Conservation (phyloP, 2,888 invertebrate genomes). For the Dorcus parallelipipedus region DNA sequence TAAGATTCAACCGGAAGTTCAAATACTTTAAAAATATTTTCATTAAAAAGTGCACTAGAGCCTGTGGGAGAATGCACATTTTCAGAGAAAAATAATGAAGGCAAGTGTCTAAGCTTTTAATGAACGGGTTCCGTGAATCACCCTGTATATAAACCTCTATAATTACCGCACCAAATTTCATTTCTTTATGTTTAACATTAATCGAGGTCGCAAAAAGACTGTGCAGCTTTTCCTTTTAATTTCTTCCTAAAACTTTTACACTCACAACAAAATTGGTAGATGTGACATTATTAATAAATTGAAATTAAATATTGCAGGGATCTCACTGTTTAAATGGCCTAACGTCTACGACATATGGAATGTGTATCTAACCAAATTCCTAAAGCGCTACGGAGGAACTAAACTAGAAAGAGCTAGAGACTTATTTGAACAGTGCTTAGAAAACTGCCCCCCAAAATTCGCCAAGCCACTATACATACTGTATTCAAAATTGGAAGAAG, state of each 20-base stretch:
- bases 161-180: too few species aligned
- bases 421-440: slow-evolving; percentile 97
- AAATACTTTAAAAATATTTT: too few species aligned
- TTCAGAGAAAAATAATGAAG: too few species aligned
- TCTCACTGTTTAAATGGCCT: slow-evolving; percentile 97
- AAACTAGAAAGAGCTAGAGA: slow-evolving; percentile 96
- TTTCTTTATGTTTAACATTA: too few species aligned
- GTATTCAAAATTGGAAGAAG: slow-evolving; percentile 98
- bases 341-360: slow-evolving; percentile 99
- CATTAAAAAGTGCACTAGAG: too few species aligned
- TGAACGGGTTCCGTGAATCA: too few species aligned
- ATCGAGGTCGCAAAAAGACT: too few species aligned
- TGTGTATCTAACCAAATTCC: slow-evolving; percentile 95
- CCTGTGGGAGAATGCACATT: too few species aligned
- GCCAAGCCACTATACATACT: slow-evolving; percentile 91
- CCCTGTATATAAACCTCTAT: too few species aligned
- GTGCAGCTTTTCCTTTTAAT: too few species aligned
- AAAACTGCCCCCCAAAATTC: slow-evolving; percentile 93
- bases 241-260: not conserved
- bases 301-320: slow-evolving; percentile 40
- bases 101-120: too few species aligned
- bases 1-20: too few species aligned
- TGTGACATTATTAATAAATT: not conserved
- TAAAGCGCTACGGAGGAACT: slow-evolving; percentile 89
- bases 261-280: not conserved